Conservation (phyloP, 2,888 invertebrate genomes). For the Caenorhabditis macrosperma region DNA sequence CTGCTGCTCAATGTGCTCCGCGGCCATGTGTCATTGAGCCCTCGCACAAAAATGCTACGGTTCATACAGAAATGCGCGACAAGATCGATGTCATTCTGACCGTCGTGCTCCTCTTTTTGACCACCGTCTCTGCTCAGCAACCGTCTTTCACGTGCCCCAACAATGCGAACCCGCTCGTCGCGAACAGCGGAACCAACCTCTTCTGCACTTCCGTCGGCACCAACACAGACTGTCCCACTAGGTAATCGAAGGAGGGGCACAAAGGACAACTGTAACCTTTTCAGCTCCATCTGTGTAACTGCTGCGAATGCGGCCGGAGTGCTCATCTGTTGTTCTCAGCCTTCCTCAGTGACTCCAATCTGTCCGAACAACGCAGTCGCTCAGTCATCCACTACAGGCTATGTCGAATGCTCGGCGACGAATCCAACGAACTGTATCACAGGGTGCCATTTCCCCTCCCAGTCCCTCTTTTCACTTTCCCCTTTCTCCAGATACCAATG, state of each 20-base stretch:
- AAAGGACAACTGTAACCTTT: too few relatives aligned
- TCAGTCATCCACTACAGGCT: conserved; percentile 69
- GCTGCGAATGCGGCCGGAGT: conserved; percentile 66
- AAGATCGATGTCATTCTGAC: conserved; percentile 36
- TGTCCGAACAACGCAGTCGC: conserved; percentile 73
- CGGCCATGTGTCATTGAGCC: conserved; percentile 28
- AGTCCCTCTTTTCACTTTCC: not conserved
- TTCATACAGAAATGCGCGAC: conserved; percentile 49
- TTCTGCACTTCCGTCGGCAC: conserved; percentile 64
- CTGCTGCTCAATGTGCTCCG: conserved; percentile 27
- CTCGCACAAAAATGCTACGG: conserved; percentile 30
- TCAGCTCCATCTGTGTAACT: conserved; percentile 63
- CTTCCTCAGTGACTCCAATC: conserved; percentile 62
- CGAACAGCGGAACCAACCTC: conserved; percentile 62
- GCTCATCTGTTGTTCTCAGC: conserved; percentile 71
- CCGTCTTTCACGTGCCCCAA: conserved; percentile 57
- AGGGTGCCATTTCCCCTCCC: conserved; percentile 59
- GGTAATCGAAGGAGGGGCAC: conserved; percentile 28
- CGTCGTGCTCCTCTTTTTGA: conserved; percentile 18
- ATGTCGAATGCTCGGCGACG: conserved; percentile 67
- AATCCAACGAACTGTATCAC: conserved; percentile 59
- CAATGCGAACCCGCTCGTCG: conserved; percentile 54
- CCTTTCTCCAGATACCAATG: conserved; percentile 60
- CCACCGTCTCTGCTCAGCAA: conserved; percentile 29
- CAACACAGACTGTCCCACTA: conserved; percentile 65